Evolutionary conservation across 1,140 invertebrate species (phyloP).

Genomic region (Apis laboriosa): DNA sequence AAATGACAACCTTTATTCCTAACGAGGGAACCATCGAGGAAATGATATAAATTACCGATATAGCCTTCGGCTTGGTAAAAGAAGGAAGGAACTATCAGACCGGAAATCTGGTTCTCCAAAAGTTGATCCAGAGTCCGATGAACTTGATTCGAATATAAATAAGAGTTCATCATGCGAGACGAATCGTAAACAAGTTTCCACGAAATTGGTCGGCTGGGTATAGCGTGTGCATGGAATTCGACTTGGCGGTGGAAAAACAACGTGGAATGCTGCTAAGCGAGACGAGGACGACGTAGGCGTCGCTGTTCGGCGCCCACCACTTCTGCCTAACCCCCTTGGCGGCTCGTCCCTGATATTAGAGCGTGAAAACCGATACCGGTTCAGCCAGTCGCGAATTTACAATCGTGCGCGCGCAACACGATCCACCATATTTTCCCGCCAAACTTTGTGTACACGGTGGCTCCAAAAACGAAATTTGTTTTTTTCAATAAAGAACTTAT

Average conservation of each 20-base stretch:
- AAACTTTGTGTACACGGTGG: neutral
- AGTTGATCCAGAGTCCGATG: slow-evolving; percentile 31
- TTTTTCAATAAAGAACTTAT: too few relatives aligned
- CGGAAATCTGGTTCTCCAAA: neutral
- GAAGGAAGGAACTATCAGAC: slow-evolving; percentile 2
- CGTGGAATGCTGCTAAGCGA: slow-evolving; percentile 50
- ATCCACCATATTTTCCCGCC: slow-evolving; percentile 26
- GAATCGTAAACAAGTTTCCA: slow-evolving; percentile 53
- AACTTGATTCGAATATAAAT: slow-evolving; percentile 62
- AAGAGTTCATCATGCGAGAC: slow-evolving; percentile 57
- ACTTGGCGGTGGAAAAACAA: slow-evolving; percentile 17
- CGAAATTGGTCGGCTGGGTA: slow-evolving; percentile 38
- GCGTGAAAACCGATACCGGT: slow-evolving; percentile 57
- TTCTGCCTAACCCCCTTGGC: slow-evolving; percentile 24
- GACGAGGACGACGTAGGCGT: slow-evolving; percentile 52
- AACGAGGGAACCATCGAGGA: too few relatives aligned
- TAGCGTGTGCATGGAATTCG: slow-evolving; percentile 9
- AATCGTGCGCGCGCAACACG: slow-evolving; percentile 30
- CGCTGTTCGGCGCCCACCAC: slow-evolving; percentile 52
- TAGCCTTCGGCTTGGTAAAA: neutral
- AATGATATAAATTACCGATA: neutral
- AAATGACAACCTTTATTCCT: too few relatives aligned
- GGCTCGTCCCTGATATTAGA: slow-evolving; percentile 36
- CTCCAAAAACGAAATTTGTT: neutral
- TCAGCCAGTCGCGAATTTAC: slow-evolving; percentile 37